Evolutionary conservation across 2,797 vertebrate species (phyloP), one percentile per base, ranked within the genome.

Genomic region (Pelodytes ibericus): DNA sequence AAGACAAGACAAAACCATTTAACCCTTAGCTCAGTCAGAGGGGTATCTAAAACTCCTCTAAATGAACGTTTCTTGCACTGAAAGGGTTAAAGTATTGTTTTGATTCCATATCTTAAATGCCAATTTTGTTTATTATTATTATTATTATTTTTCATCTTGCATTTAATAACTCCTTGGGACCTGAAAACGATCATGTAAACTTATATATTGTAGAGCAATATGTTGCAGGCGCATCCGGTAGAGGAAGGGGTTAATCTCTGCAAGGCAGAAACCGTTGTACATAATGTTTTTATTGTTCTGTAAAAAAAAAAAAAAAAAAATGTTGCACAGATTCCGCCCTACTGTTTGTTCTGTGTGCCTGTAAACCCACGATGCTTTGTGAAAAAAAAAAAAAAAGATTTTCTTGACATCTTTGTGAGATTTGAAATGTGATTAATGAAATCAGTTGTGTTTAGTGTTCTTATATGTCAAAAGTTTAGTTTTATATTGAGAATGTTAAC

Each of bases 401-500:
- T 86, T 47, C 82, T 86, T 86, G 87, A 89, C 75, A 77, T 94
- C 90, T 87, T 88, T 89, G 92, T 95, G 93, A 93, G 87, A 91
- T 88, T 89, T 91, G 88, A 76, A 88, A 88, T 93, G 94, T 96
- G 93, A 90, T 92, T 93, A 83, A 92, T 93, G 91, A 92, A 87
- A 93, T 88, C 86, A 82, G 83, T 83, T 86, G 93, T 96, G 95
- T 95, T 95, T 95, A 90, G 90, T 92, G 93, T 94, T 94, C 86
- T 86, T 89, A 89, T 90, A 94, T 94, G 95, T 94, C 91, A 90
- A 95, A 79, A 94, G 93, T 95, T 95, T 97, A 96, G 94, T 97
- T 98, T 97, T 96, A 95, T 97, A 96, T 94, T 92, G 92, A 95
- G 93, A 94, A 93, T 91, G 93, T 96, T 98, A 96, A 97, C 94